Percentiles rank a stretch among this genome's conserved stretches.
phyloP scores from a whole-genome alignment of 2,888 invertebrate species.

The Torymus aiolomorphi region DNA sequence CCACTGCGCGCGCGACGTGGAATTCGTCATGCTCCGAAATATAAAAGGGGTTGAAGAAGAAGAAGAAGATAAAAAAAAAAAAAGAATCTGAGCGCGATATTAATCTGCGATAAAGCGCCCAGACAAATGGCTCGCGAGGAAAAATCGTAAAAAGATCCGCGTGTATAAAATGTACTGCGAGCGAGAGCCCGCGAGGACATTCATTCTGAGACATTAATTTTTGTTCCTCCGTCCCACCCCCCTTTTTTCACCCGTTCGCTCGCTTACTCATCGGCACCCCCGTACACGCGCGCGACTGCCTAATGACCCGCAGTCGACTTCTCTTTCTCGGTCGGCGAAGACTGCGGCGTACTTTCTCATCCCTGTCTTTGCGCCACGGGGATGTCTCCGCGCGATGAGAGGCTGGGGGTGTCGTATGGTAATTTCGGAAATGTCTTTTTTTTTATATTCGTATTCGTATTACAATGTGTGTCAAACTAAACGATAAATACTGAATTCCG shows the following conservation, averaged over 20 bases:
- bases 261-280: slow-evolving; percentile 52
- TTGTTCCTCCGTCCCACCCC: slow-evolving; percentile 68
- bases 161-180: slow-evolving; percentile 40
- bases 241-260: slow-evolving; percentile 42
- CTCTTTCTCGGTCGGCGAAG: slow-evolving; percentile 11
- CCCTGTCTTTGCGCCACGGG: slow-evolving; percentile 32
- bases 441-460: too few species aligned
- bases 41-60: too few species aligned
- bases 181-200: slow-evolving; percentile 69
- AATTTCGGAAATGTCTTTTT: too few species aligned
- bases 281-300: slow-evolving; percentile 64
- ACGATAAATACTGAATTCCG: too few species aligned
- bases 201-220: slow-evolving; percentile 76
- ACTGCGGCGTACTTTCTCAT: slow-evolving; percentile 35
- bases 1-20: too few species aligned
- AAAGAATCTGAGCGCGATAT: slow-evolving; percentile 27
- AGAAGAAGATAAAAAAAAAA: too few species aligned
- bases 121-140: slow-evolving; percentile 71
- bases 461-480: too few species aligned
- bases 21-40: too few species aligned
- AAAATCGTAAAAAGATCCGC: slow-evolving; percentile 70
- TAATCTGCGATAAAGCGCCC: slow-evolving; percentile 51
- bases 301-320: slow-evolving; percentile 71
- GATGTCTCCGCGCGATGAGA: slow-evolving; percentile 53
- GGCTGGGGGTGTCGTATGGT: too few species aligned